Conservation (phyloP, 2,113 vertebrate species). For the Lasiurus borealis region DNA sequence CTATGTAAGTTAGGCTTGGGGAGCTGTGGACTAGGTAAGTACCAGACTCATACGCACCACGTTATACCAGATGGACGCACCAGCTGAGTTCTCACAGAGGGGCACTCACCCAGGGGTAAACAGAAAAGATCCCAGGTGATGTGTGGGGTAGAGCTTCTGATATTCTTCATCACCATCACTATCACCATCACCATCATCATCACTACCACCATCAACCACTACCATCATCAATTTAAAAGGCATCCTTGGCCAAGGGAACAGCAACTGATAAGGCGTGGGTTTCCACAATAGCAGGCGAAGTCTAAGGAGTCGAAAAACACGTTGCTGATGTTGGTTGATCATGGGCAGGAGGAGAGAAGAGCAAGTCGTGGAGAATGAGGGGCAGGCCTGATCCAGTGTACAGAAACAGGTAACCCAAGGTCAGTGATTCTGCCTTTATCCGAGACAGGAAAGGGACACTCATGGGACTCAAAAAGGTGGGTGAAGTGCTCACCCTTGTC, state of each 20-base stretch:
- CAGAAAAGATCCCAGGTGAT: not conserved
- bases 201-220: accelerated
- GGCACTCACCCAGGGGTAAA: not conserved
- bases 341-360: not conserved
- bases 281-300: accelerated
- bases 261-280: not conserved
- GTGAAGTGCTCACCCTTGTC: accelerated
- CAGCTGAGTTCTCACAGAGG: not conserved
- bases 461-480: accelerated
- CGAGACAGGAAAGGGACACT: too few relatives aligned
- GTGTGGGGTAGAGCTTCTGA: not conserved
- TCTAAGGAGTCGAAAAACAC: not conserved
- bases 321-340: not conserved
- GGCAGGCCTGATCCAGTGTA: accelerated
- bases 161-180: too few relatives aligned
- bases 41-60: not conserved
- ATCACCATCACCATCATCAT: accelerated
- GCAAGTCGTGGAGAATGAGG: not conserved
- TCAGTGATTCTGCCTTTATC: not conserved
- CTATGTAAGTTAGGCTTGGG: not conserved
- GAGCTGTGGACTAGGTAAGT: not conserved
- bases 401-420: too few relatives aligned
- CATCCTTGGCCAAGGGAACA: not conserved
- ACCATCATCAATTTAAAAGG: not conserved
- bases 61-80: not conserved